These are phyloP conservation scores for Microplitis demolitor DNA, from an alignment of 1,140 invertebrate genomes.

Conservation along the genomic window DNA sequence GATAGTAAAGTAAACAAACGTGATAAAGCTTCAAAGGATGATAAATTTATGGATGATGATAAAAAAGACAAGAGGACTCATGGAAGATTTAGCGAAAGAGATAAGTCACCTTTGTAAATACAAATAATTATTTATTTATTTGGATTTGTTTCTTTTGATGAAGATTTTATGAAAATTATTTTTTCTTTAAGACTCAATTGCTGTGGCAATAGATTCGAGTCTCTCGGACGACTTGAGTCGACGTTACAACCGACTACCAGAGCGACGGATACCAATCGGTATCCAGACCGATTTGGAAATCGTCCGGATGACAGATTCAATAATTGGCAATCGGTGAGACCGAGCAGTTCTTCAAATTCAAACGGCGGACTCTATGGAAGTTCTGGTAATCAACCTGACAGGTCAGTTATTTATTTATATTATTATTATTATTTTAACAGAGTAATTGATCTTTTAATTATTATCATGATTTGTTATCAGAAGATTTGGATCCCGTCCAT, in stretches of 20 bases:
- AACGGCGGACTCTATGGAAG: slow-evolving; percentile 20
- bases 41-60: background rate
- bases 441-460: background rate
- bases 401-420: slow-evolving; percentile 4
- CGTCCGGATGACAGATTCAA: slow-evolving; percentile 41
- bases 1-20: slow-evolving; percentile 10
- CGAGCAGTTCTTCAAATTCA: slow-evolving; percentile 10
- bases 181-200: slow-evolving; percentile 40
- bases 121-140: background rate
- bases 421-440: background rate
- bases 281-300: slow-evolving; percentile 32
- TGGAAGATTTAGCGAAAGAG: slow-evolving; percentile 32
- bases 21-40: background rate
- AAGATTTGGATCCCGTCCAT: slow-evolving; percentile 43
- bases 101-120: slow-evolving; percentile 36
- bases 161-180: background rate
- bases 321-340: slow-evolving; percentile 19
- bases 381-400: slow-evolving; percentile 26
- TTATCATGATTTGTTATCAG: slow-evolving; percentile 25
- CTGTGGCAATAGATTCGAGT: slow-evolving; percentile 38
- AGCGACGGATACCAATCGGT: slow-evolving; percentile 25
- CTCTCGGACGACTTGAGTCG: slow-evolving; percentile 29
- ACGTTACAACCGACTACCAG: slow-evolving; percentile 18
- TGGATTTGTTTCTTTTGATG: background rate
- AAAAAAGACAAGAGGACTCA: background rate